Evolutionary conservation across 2,113 vertebrate genomes (phyloP), one percentile per base, ranked within the genome.

Genomic region (Labeo catla): DNA sequence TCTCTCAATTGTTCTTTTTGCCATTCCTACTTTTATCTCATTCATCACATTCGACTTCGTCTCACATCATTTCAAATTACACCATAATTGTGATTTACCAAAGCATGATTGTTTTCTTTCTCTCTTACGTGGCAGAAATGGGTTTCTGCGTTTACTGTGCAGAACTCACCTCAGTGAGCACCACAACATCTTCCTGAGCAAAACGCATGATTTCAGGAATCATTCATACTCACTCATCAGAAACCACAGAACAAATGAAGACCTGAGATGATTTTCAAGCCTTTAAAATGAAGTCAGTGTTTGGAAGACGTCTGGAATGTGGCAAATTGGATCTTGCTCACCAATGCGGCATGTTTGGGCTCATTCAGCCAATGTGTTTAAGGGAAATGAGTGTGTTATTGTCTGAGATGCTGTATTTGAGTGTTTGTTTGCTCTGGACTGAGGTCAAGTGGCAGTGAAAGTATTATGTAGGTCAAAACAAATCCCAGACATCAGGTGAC

Each of bases 401-500:
- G 68, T 70, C 68, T 10, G 36, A 43, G 36, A 10, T 6, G 1
- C 11, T 0, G 6, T 34, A 13, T 65, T 34, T 61, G 80, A 68
- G 39, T 82, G 36, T 52, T 68, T 84, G 83, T 79, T 70, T 5
- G 63, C 81, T 16, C 72, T 84, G 88, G 88, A 89, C 86, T 73
- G 12, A 89, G 87, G 86, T 88, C 70, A 73, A 91, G 72, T 54
- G 34, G 21, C 1, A 23, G 87, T 77, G 47, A 66, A 89, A 63
- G 88, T 87, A 89, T 61, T 90, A 93, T 93, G 87, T 93, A 90
- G 93, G 94, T 94, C 93, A 94, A 86, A 87, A 90, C 88, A 90
- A 81, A 83, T 89, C 85, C 68, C 66, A 89, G 84, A 80, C 70
- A 59, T 90, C 91, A 91, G 86, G 86, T 91, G 92, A 93, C 86